phyloP scores from a whole-genome alignment of 1,140 invertebrate genomes.

The Aphis gossypii region DNA sequence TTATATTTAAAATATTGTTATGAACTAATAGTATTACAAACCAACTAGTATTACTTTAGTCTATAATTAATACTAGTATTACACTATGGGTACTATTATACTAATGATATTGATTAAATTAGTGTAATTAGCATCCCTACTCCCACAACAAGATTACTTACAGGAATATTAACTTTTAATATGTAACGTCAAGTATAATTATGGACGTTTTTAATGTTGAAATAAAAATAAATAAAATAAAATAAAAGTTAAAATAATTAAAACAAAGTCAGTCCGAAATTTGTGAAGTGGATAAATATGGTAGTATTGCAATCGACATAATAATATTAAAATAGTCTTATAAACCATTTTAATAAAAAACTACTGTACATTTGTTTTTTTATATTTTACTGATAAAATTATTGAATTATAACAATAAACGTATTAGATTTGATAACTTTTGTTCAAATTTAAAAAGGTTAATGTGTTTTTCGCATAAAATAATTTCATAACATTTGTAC shows the following conservation, averaged over 20 bases:
- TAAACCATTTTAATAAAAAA: too few relatives aligned
- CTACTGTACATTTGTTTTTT: too few relatives aligned
- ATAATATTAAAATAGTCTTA: too few relatives aligned
- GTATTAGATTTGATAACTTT: background rate
- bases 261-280: background rate
- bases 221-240: too few relatives aligned
- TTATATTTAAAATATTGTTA: background rate
- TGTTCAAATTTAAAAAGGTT: background rate
- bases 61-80: background rate
- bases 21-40: background rate
- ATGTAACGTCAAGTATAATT: background rate
- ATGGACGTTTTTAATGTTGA: background rate
- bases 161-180: background rate
- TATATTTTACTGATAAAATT: too few relatives aligned
- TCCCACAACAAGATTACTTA: background rate
- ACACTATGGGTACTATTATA: background rate
- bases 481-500: conserved; percentile 16
- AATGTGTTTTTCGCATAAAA: background rate
- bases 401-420: too few relatives aligned
- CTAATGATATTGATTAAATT: background rate
- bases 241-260: background rate
- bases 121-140: background rate
- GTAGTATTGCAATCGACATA: too few relatives aligned
- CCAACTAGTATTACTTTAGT: background rate
- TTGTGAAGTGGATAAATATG: too few relatives aligned